These are phyloP conservation scores for Neosilurus hyrtlii DNA, from an alignment of 2,797 vertebrate genomes.

Conservation along the genomic window DNA sequence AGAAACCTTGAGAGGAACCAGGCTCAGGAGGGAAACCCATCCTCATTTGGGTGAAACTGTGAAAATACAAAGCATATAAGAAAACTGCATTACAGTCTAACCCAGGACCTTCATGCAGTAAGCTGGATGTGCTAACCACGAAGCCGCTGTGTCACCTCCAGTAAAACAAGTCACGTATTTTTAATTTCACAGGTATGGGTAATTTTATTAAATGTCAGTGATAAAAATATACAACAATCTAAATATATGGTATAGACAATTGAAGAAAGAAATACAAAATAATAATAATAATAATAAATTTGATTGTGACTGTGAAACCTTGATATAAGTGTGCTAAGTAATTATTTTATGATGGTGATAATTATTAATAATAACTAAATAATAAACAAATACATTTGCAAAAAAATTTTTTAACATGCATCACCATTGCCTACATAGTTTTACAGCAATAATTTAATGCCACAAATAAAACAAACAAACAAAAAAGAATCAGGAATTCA, in stretches of 20 bases:
- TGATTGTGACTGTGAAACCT: neutral
- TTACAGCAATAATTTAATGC: neutral
- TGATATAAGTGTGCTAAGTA: neutral
- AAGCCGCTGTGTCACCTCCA: too few relatives aligned
- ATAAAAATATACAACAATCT: neutral
- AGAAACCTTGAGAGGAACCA: too few relatives aligned
- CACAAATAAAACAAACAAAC: neutral
- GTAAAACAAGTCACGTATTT: neutral
- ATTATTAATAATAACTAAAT: neutral
- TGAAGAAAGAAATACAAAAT: neutral
- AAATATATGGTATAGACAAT: neutral
- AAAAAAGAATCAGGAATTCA: neutral
- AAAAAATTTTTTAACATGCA: neutral
- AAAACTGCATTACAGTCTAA: too few relatives aligned
- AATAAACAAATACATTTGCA: neutral
- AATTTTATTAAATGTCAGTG: neutral
- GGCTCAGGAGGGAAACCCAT: too few relatives aligned
- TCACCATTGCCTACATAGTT: too few relatives aligned
- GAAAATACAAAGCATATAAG: too few relatives aligned
- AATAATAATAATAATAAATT: neutral
- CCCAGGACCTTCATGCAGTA: too few relatives aligned
- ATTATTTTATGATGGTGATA: neutral
- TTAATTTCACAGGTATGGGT: neutral
- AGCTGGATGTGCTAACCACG: too few relatives aligned
- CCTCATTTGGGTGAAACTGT: too few relatives aligned